Percentiles rank a stretch among this genome's conserved stretches.
Conservation (phyloP, 2,113 vertebrate species). For the Psephotus haematonotus region DNA sequence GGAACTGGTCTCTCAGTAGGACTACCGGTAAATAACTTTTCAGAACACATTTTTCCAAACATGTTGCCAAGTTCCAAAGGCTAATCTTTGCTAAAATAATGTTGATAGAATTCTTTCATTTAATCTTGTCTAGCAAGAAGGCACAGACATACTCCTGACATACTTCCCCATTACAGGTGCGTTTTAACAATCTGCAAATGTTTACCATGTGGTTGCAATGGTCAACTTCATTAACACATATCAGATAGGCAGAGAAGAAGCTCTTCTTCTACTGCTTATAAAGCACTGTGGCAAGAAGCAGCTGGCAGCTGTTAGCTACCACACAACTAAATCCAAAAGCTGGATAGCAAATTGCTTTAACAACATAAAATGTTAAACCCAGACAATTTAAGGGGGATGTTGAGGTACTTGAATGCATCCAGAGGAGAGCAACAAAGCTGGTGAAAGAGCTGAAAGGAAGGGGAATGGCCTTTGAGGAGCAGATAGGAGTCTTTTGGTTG, state of each 20-base stretch:
- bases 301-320: background rate
- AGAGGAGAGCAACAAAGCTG: background rate
- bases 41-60: background rate
- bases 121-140: background rate
- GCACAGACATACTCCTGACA: background rate
- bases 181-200: background rate
- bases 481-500: background rate
- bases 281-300: background rate
- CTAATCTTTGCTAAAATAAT: background rate
- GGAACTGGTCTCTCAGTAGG: background rate
- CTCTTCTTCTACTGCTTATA: background rate
- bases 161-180: background rate
- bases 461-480: background rate
- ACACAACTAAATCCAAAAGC: background rate
- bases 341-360: background rate
- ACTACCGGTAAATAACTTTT: background rate
- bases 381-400: background rate
- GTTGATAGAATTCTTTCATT: background rate
- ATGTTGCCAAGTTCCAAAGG: background rate
- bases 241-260: background rate
- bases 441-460: background rate
- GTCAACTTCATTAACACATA: background rate
- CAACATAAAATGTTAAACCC: background rate
- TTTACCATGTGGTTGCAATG: background rate
- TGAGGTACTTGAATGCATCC: background rate